Base-by-base conservation (phyloP, 2,888 invertebrate species). In the Nomada hirtipes region DNA sequence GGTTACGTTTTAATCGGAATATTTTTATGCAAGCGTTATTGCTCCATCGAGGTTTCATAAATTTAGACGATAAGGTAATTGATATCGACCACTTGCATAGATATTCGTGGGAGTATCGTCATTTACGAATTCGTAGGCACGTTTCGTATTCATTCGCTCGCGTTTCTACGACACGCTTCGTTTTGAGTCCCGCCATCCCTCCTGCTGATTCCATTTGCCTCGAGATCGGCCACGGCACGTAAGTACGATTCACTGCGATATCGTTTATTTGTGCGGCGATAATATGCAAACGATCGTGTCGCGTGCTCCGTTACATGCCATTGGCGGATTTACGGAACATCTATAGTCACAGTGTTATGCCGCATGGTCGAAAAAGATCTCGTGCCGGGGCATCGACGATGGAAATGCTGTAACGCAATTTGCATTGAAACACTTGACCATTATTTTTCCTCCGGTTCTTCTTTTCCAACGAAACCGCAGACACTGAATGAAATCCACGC, bases 211-310 rank as follows among this genome's bases (percentile, higher is more conserved):
- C 52, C 11, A 52, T 23, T 18, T 20, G 36, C 7, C 11, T 42
- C 13, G 2, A 36, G 57, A 47, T 47, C 64, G 79, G 69, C 64
- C 63, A 44, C 57, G 23, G n/a, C 61, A 79, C 64, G 42, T 73
- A 36, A 36, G 7, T 15, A 71, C 52, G 55, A 20, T 36, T 29
- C 36, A 4, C 9, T 7, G 64, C 63, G 68, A 73, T 69, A 83
- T 69, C 53, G 61, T 82, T 72, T 57, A 70, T 55, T 59, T 42
- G 23, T 20, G 29, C 20, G 52, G 68, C 57, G 82, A 82, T 72
- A 59, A 82, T 83, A 83, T 83, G 83, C 84, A 83, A 83, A 84
- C 84, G 83, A 68, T 75, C 60, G 42, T 70, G 68, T 69, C 76
- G 82, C 76, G 75, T 82, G 82, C 44, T 55, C 13, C 68, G 72